phyloP scores from a whole-genome alignment of 2,113 vertebrate genomes.

The Corythaeola cristata region DNA sequence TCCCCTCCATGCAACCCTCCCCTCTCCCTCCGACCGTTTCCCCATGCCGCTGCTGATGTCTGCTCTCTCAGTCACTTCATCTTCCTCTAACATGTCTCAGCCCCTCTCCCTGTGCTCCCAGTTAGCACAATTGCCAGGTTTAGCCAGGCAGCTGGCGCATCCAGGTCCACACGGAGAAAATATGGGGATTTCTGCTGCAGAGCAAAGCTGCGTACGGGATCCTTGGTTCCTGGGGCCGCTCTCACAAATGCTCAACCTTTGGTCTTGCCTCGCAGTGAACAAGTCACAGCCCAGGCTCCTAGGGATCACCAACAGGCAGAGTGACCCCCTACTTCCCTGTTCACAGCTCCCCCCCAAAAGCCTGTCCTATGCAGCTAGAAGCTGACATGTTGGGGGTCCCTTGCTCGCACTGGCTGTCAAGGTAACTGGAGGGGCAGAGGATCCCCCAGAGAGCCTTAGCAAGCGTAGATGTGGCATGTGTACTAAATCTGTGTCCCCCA shows the following conservation, averaged over 20 bases:
- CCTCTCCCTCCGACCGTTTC: rapidly evolving
- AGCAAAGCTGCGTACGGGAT: not conserved
- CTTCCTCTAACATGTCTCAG: not conserved
- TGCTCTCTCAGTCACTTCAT: not conserved
- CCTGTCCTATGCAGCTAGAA: not conserved
- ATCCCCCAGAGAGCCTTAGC: not conserved
- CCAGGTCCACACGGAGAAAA: not conserved
- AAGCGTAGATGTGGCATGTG: not conserved
- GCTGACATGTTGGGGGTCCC: not conserved
- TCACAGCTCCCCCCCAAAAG: not conserved
- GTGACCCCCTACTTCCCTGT: not conserved
- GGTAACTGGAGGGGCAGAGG: not conserved
- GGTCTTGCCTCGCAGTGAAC: not conserved
- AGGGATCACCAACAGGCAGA: not conserved
- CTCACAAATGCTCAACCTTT: not conserved
- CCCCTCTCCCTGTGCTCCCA: slow-evolving; percentile 33
- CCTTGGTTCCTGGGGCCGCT: not conserved
- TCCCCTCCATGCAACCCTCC: not conserved
- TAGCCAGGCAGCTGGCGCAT: not conserved
- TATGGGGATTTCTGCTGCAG: not conserved
- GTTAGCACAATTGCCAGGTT: slow-evolving; percentile 1
- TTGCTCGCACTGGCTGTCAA: not conserved
- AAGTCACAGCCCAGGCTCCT: not conserved
- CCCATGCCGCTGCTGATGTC: not conserved
- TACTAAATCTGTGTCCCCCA: not conserved